These are phyloP conservation scores for Apamea sordens DNA, from an alignment of 2,888 invertebrate genomes.

Conservation along the genomic window DNA sequence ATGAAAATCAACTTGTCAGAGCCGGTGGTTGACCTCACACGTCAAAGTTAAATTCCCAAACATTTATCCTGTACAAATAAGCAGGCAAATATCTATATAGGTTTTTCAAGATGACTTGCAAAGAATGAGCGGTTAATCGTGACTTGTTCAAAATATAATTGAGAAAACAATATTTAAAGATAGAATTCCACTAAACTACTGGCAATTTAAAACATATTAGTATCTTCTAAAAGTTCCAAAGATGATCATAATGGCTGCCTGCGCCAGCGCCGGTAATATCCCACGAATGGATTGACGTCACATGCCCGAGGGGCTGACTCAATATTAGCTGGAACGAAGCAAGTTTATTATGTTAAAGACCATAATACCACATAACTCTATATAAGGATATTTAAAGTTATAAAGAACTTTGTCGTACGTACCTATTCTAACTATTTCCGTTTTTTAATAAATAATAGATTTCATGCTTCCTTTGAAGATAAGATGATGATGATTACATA, in stretches of 20 bases:
- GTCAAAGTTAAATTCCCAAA: not conserved
- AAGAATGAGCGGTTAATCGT: conserved; percentile 14
- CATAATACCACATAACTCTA: not conserved
- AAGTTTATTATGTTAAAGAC: not conserved
- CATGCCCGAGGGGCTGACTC: not conserved
- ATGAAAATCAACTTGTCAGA: not conserved
- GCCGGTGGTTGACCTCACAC: conserved; percentile 15
- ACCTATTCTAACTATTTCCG: not conserved
- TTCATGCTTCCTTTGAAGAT: not conserved
- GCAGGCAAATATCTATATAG: not conserved
- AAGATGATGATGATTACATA: not conserved
- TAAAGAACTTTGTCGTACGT: not conserved
- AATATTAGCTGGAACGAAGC: conserved; percentile 20
- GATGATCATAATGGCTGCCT: conserved; percentile 10
- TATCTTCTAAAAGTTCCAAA: conserved; percentile 14
- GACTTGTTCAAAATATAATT: conserved; percentile 35
- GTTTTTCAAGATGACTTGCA: not conserved
- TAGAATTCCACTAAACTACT: conserved; percentile 7
- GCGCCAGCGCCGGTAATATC: conserved; percentile 11
- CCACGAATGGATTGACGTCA: conserved; percentile 35
- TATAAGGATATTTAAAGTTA: not conserved
- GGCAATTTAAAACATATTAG: conserved; percentile 47
- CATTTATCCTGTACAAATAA: conserved; percentile 9
- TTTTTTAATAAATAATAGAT: not conserved
- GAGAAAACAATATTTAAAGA: not conserved